These are phyloP conservation scores for Heliocidaris erythrogramma DNA, from an alignment of 35 echinoderm and acorn worm species.

Conservation along the genomic window DNA sequence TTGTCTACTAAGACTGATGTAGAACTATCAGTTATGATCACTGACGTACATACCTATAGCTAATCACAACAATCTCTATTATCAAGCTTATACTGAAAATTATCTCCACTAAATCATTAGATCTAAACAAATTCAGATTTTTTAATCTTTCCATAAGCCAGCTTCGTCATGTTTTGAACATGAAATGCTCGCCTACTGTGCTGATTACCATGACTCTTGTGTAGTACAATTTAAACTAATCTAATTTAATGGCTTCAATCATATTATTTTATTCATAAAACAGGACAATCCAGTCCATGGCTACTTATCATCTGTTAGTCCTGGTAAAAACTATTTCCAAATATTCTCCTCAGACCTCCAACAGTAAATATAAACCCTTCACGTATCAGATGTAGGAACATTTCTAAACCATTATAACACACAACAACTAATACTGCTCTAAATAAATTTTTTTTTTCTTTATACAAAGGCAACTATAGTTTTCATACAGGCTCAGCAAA, in stretches of 20 bases:
- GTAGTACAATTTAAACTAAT: neutral
- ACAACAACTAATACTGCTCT: slow-evolving; percentile 11
- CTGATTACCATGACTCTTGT: neutral
- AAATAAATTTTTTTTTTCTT: neutral
- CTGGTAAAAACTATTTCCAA: neutral
- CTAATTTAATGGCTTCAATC: neutral
- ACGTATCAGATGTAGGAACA: neutral
- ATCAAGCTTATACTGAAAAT: neutral
- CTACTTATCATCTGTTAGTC: neutral
- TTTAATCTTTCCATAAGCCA: no score
- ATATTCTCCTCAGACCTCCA: neutral
- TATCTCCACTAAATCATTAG: neutral
- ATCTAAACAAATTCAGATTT: neutral
- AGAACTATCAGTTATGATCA: neutral
- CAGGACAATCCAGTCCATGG: neutral
- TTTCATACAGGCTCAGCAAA: neutral
- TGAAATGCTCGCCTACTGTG: neutral
- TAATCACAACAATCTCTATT: neutral
- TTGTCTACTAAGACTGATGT: neutral
- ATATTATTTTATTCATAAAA: neutral
- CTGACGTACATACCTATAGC: neutral
- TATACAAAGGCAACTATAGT: slow-evolving; percentile 18
- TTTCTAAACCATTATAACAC: neutral
- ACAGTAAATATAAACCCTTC: neutral
- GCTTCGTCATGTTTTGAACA: neutral